Percentiles rank a stretch among this genome's conserved stretches.
Conservation (phyloP, 2,888 invertebrate species). For the Deladenus siricidicola region DNA sequence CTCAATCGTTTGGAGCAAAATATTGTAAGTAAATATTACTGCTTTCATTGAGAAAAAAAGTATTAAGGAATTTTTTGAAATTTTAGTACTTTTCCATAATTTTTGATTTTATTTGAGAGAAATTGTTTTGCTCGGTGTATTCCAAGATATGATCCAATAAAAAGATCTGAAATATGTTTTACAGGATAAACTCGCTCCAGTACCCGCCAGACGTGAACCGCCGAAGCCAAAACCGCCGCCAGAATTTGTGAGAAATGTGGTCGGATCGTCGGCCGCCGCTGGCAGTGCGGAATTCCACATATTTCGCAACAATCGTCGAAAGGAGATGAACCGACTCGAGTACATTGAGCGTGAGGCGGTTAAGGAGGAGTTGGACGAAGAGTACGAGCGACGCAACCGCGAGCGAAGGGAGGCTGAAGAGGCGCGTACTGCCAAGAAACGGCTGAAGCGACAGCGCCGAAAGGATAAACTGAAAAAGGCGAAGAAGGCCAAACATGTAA, state of each 20-base stretch:
- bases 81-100: too few relatives aligned
- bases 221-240: slow-evolving; percentile 72
- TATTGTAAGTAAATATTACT: too few relatives aligned
- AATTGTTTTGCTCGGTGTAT: too few relatives aligned
- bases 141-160: too few relatives aligned
- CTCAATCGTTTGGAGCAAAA: slow-evolving; percentile 44
- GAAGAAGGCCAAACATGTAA: slow-evolving; percentile 10
- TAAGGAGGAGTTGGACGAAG: slow-evolving; percentile 74
- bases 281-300: slow-evolving; percentile 99
- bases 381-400: slow-evolving; percentile 69
- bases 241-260: slow-evolving; percentile 93
- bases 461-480: slow-evolving; percentile 11
- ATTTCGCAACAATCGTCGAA: slow-evolving; percentile 82
- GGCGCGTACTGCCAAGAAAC: slow-evolving; percentile 65
- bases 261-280: slow-evolving; percentile 99
- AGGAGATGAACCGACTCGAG: slow-evolving; percentile 91
- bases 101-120: too few relatives aligned
- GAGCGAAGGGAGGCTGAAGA: slow-evolving; percentile 57
- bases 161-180: slow-evolving; percentile 30
- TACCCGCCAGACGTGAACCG: slow-evolving; percentile 74
- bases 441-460: slow-evolving; percentile 67
- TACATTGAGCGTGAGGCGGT: slow-evolving; percentile 79
- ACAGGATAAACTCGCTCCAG: slow-evolving; percentile 78
- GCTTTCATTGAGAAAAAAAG: too few relatives aligned
- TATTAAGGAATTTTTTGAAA: too few relatives aligned